Base-by-base conservation (phyloP, 2,888 invertebrate genomes). In the Micoletzkya japonica region DNA sequence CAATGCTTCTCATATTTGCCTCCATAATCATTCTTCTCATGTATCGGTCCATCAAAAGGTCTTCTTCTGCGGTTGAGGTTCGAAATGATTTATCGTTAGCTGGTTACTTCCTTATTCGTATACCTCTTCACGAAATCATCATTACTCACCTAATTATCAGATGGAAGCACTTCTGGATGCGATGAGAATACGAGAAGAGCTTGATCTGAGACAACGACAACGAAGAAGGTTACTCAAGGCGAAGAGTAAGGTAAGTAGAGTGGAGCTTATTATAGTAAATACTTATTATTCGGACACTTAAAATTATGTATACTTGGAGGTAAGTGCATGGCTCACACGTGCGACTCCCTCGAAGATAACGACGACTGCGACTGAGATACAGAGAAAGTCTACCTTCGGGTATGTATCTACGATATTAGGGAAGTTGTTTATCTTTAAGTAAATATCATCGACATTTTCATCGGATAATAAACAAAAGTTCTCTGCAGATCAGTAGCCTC, bases 111-210 rank as follows among this genome's bases (percentile, higher is more conserved):
- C 7, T 39, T 39, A 17, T 17, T 17, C 39, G 44, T 20, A 10
- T 44, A 14, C 44, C 20, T 44, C 44, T 44, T 44, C 44, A 44
- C 20, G 44, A 44, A 44, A 10, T 14, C 10, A 14, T 44, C 44
- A 10, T 30, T n/a, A n/a, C n/a, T n/a, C n/a, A n/a, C n/a, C n/a
- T n/a, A n/a, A n/a, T n/a, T n/a, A 24, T 50, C 58, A 82, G 81
- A 77, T 84, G 74, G 84, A 84, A 66, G 76, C 83, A 6, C 74
- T 84, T 14, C 72, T 84, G 26, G 83, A 84, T 69, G 78, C 82
- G 7, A 84, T 84, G 84, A 68, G 82, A 39, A 83, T 81, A 71
- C 77, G 84, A 24, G 84, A 84, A 74, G 84, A 84, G 59, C 73
- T 84, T 24, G 84, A 84, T 68, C 72, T 81, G 54, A 76, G 71